Evolutionary conservation across 2,797 vertebrate genomes (phyloP).

Genomic region (Tiaroga cobitis): DNA sequence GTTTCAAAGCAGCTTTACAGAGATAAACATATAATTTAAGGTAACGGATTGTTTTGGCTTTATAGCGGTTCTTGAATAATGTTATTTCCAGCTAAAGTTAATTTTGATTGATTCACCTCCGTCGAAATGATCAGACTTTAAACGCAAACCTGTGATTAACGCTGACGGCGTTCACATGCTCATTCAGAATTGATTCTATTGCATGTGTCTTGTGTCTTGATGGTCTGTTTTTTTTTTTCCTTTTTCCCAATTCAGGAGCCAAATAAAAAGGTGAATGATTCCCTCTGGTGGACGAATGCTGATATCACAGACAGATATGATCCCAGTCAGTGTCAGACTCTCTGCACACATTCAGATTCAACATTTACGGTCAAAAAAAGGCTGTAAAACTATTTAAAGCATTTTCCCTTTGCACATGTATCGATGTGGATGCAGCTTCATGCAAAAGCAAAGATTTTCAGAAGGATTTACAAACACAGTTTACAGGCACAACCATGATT

Average conservation of each 20-base stretch:
- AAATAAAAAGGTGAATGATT: neutral
- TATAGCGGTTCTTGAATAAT: too few species aligned
- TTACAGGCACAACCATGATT: neutral
- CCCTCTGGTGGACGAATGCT: slow-evolving; percentile 5
- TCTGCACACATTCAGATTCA: neutral
- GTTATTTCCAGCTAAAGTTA: too few species aligned
- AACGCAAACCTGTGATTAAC: too few species aligned
- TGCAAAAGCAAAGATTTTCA: neutral
- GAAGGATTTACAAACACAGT: neutral
- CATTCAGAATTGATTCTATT: too few species aligned
- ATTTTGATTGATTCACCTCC: too few species aligned
- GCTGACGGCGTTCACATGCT: too few species aligned
- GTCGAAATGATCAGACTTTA: too few species aligned
- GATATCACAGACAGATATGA: neutral
- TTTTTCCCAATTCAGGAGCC: neutral
- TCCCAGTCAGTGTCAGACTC: neutral
- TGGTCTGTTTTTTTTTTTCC: neutral
- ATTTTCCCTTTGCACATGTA: neutral
- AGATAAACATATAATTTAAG: too few species aligned
- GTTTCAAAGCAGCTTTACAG: too few species aligned
- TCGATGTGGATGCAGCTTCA: neutral
- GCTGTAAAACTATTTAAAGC: neutral
- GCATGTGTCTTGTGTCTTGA: too few species aligned
- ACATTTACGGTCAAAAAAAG: neutral
- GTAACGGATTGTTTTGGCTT: too few species aligned